phyloP scores from a whole-genome alignment of 2,888 invertebrate genomes.

The Cremastobaeus sp. region DNA sequence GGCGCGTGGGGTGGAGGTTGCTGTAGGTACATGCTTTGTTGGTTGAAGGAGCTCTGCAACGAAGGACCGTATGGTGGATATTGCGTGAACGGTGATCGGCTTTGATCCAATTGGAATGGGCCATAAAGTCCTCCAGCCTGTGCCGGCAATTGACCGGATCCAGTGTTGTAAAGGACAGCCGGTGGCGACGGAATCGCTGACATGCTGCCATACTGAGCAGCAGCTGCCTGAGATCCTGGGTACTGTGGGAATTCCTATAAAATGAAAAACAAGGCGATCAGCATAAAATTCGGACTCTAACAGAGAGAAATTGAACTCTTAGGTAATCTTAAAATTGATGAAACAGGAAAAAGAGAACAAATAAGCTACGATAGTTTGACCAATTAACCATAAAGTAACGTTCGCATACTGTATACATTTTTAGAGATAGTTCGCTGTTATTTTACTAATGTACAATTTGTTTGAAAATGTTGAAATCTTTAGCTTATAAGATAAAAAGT shows the following conservation, averaged over 20 bases:
- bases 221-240: constrained; percentile 73
- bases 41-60: constrained; percentile 79
- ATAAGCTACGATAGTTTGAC: no score
- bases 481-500: neutral
- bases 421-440: constrained; percentile 36
- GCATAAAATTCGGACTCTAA: no score
- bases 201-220: constrained; percentile 86
- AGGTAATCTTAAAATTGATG: no score
- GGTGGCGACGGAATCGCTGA: constrained; percentile 93
- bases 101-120: constrained; percentile 88
- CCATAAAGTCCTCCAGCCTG: constrained; percentile 88
- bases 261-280: no score
- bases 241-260: constrained; percentile 77
- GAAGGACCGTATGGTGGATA: constrained; percentile 86
- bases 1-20: constrained; percentile 82
- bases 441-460: constrained; percentile 40
- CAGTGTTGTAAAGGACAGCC: constrained; percentile 89
- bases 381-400: no score
- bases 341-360: neutral
- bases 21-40: constrained; percentile 78
- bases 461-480: constrained; percentile 31
- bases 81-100: constrained; percentile 88
- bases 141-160: constrained; percentile 83
- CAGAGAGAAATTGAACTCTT: no score
- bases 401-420: no score